Base-by-base conservation (phyloP, 2,888 invertebrate genomes). In the Bombylius major region DNA sequence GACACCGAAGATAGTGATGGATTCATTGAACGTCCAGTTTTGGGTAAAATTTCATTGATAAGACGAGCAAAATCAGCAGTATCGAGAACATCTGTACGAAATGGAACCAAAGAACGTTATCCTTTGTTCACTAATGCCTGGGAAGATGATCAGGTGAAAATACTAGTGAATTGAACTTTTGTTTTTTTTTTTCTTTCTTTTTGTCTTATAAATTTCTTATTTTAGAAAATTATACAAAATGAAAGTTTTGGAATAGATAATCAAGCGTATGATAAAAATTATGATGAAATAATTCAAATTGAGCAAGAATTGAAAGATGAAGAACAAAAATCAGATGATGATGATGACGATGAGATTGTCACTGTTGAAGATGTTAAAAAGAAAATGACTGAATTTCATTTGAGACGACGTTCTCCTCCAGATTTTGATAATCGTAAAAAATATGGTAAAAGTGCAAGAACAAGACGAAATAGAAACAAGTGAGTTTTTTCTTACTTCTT, bases 21-120 rank as follows among this genome's bases (percentile, higher is more conserved):
- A 14, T 67, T 66, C 62, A 61, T 67, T 79, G 83, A 82, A 56
- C 78, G 78, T 0, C 82, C 83, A n/a, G 71, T 84, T 45, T 69
- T 86, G 59, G 86, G 86, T 0, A 80, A 83, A 55, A 77, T 84
- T 1, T 83, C 84, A 0, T 75, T 86, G 51, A 81, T 82, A 4
- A 76, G 82, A 11, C 72, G 85, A n/a, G 85, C 84, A 0, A 81
- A 83, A 54, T 82, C 83, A 0, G 84, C 84, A 0, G 63, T 74
- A 12, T 67, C 70, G 14, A 68, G 69, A 48, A 63, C 63, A 4
- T 56, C 63, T 59, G 62, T 4, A 57, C 58, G 9, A 60, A 58
- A 39, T 51, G 39, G 50, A 13, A 54, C 59, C 34, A 60, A 53
- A 9, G 61, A 60, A 34, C 47, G 56, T 9, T 57, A 62, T 54